Evolutionary conservation across 2,113 vertebrate genomes (phyloP).

Genomic region (Physeter macrocephalus): DNA sequence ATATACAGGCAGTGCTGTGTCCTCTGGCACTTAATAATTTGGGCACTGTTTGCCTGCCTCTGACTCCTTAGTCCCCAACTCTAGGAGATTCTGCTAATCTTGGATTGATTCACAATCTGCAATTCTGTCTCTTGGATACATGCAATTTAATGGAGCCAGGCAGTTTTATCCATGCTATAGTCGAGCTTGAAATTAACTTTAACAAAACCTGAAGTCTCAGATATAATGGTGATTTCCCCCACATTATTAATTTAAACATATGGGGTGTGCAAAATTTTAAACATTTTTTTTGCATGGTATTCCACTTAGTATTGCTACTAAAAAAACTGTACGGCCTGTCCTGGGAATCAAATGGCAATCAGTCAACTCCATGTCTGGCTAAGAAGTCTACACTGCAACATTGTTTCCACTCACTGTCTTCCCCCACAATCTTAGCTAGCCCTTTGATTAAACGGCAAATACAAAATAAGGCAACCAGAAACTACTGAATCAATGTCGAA

Average conservation of each 20-base stretch:
- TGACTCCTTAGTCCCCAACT: background rate
- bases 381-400: background rate
- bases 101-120: background rate
- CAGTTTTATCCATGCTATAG: background rate
- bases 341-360: conserved; percentile 2
- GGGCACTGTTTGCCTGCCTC: background rate
- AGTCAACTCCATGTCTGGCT: background rate
- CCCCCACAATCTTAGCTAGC: background rate
- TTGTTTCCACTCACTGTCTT: background rate
- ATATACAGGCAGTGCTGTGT: background rate
- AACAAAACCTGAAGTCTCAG: background rate
- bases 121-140: background rate
- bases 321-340: background rate
- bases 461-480: background rate
- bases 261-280: background rate
- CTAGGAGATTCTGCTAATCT: background rate
- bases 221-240: background rate
- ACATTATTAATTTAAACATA: background rate
- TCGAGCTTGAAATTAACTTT: background rate
- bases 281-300: background rate
- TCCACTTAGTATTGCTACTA: background rate
- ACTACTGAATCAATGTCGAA: background rate
- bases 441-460: background rate
- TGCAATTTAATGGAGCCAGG: background rate
- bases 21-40: background rate